Percentiles rank a stretch among this genome's conserved stretches.
These are phyloP conservation scores for Odontophorus gujanensis DNA, from an alignment of 2,113 vertebrate species.

Conservation along the genomic window DNA sequence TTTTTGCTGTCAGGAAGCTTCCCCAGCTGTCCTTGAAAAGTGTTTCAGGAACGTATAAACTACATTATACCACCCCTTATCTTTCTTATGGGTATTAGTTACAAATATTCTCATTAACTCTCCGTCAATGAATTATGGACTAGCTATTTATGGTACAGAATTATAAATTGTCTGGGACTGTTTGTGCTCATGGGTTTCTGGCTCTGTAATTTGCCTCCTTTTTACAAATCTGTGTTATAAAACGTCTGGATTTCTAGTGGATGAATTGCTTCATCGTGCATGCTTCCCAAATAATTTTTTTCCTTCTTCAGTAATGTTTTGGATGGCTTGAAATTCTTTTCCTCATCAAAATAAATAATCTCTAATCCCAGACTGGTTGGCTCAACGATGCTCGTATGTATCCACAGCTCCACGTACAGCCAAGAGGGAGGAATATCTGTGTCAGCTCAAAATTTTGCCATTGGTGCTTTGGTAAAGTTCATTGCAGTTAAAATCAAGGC, in stretches of 20 bases:
- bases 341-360: background rate
- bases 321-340: background rate
- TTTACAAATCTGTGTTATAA: conserved; percentile 9
- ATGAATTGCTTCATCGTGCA: conserved; percentile 1
- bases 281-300: background rate
- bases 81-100: conserved; percentile 79
- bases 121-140: conserved; percentile 74
- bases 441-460: background rate
- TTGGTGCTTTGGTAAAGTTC: background rate
- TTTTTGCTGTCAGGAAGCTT: conserved; percentile 78
- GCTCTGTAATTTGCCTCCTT: conserved; percentile 30
- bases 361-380: background rate
- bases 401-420: background rate
- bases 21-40: conserved; percentile 76
- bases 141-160: conserved; percentile 72
- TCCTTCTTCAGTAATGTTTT: background rate
- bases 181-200: conserved; percentile 26
- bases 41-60: conserved; percentile 67
- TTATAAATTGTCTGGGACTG: conserved; percentile 72
- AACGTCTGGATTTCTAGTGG: background rate
- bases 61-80: conserved; percentile 74
- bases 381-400: background rate
- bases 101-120: conserved; percentile 81
- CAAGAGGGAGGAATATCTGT: background rate
- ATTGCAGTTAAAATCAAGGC: background rate